These are phyloP conservation scores for Drosophila truncata DNA, from an alignment of 1,140 invertebrate genomes.

Conservation along the genomic window DNA sequence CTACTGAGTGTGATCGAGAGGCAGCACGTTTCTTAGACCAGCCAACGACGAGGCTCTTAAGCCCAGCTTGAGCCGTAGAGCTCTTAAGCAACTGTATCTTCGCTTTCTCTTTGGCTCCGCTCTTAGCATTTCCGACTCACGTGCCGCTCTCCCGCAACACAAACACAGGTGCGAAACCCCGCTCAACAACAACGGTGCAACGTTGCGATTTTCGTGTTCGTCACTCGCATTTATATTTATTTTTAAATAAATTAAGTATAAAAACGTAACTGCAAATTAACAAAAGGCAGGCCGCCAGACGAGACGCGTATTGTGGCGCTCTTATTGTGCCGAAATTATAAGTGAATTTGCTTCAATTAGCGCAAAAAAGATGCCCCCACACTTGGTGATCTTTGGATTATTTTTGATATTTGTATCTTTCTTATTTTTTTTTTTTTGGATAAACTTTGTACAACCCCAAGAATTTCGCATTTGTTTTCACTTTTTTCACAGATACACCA, in stretches of 20 bases:
- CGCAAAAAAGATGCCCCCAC: constrained; percentile 55
- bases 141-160: constrained; percentile 6
- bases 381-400: constrained; percentile 23
- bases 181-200: constrained; percentile 69
- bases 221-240: constrained; percentile 50
- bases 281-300: constrained; percentile 45
- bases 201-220: constrained; percentile 67
- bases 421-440: not conserved
- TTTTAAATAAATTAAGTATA: constrained; percentile 69
- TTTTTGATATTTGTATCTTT: not conserved
- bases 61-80: not conserved
- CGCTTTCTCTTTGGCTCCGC: constrained; percentile 23
- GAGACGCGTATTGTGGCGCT: constrained; percentile 17
- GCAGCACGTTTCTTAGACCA: constrained; percentile 20
- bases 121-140: not conserved
- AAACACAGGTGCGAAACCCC: constrained; percentile 41
- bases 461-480: constrained; percentile 54
- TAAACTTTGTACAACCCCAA: constrained; percentile 14
- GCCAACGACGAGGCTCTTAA: not conserved
- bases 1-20: not conserved
- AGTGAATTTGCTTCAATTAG: constrained; percentile 50
- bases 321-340: constrained; percentile 39
- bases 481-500: constrained; percentile 42
- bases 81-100: constrained; percentile 15
- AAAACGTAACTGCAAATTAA: constrained; percentile 49